Conservation (phyloP, 2,113 vertebrate species). For the Halichoeres trimaculatus region DNA sequence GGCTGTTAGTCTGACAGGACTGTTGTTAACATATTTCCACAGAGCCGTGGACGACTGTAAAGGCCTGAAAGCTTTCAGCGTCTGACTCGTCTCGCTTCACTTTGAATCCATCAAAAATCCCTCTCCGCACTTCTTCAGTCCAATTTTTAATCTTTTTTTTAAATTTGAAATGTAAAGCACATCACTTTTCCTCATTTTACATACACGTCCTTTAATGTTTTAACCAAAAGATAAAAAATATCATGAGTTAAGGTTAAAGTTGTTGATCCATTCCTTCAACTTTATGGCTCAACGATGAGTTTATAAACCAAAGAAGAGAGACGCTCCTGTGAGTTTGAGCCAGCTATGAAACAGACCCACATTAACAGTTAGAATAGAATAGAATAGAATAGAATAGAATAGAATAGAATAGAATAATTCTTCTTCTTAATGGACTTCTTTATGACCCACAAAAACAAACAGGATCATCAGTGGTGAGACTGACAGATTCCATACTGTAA, state of each 20-base stretch:
- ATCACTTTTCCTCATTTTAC: no score
- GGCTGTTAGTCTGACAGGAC: slow-evolving; percentile 38
- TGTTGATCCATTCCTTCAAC: neutral
- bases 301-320: neutral
- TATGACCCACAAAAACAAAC: no score
- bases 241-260: no score
- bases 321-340: neutral
- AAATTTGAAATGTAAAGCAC: no score
- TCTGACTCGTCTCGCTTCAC: neutral
- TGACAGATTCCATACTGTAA: no score
- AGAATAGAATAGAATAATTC: no score
- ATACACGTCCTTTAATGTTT: neutral
- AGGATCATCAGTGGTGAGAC: no score
- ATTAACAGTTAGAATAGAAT: no score
- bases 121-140: neutral
- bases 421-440: no score
- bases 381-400: no score
- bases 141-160: neutral
- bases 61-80: slow-evolving; percentile 5
- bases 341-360: no score
- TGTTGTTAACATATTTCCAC: slow-evolving; percentile 62
- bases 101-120: neutral
- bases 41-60: slow-evolving; percentile 12
- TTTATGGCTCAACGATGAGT: neutral
- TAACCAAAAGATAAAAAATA: neutral